Conservation (phyloP, 2,888 invertebrate species). For the Blastobasis lacticolella region DNA sequence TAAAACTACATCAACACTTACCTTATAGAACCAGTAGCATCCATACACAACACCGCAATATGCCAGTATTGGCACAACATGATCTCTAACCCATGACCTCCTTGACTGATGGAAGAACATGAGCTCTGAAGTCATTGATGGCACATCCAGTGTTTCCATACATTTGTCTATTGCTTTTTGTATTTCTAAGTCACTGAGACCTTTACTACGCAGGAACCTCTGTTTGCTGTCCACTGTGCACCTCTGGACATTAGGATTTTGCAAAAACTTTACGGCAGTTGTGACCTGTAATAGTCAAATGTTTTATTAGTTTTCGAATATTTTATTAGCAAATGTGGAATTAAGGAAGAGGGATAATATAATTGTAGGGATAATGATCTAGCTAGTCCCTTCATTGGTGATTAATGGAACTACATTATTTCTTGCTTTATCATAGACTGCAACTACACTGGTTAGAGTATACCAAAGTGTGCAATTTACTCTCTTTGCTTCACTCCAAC, state of each 20-base stretch:
- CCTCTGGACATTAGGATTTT: constrained; percentile 87
- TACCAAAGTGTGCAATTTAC: too few relatives aligned
- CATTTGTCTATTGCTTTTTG: constrained; percentile 82
- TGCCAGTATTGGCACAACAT: constrained; percentile 81
- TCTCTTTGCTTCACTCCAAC: too few relatives aligned
- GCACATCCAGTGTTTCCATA: constrained; percentile 50
- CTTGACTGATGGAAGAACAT: constrained; percentile 52
- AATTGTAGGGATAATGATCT: neutral
- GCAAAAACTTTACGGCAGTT: constrained; percentile 89
- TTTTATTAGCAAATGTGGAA: neutral
- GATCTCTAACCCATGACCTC: constrained; percentile 75
- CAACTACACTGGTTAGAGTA: neutral
- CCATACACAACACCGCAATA: constrained; percentile 86
- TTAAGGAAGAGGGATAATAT: neutral
- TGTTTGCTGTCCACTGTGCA: constrained; percentile 86
- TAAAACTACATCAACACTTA: constrained; percentile 31
- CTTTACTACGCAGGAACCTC: constrained; percentile 84
- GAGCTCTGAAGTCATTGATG: constrained; percentile 55
- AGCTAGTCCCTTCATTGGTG: too few relatives aligned
- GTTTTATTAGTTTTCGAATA: neutral
- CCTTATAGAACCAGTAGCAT: constrained; percentile 88
- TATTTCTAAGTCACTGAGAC: constrained; percentile 83
- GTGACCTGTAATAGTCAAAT: constrained; percentile 75
- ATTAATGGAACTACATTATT: neutral
- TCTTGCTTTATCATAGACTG: neutral